Conservation (phyloP, 2,888 invertebrate genomes). For the Gryllus longicercus region DNA sequence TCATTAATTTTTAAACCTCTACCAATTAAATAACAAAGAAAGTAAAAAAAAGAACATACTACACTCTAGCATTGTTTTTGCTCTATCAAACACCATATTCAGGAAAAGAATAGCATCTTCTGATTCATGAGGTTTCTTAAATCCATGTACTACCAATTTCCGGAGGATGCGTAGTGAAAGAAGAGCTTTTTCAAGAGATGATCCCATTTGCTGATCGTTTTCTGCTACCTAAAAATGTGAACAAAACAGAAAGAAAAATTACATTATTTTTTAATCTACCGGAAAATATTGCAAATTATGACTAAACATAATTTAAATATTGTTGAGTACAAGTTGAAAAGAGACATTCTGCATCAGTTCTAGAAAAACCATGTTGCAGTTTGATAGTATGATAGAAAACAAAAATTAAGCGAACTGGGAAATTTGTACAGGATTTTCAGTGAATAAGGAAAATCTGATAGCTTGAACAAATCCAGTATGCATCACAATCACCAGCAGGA, state of each 20-base stretch:
- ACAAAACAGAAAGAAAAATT: background rate
- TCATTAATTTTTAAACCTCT: background rate
- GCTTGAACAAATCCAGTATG: too few relatives aligned
- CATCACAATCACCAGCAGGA: too few relatives aligned
- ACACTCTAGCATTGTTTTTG: constrained; percentile 74
- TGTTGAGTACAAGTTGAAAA: too few relatives aligned
- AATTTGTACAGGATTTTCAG: too few relatives aligned
- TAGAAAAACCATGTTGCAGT: too few relatives aligned
- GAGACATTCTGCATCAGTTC: too few relatives aligned
- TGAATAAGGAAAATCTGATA: too few relatives aligned
- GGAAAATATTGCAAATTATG: constrained; percentile 37
- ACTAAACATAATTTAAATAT: constrained; percentile 43
- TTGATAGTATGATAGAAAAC: too few relatives aligned
- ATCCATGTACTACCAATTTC: constrained; percentile 79
- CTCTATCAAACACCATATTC: constrained; percentile 71
- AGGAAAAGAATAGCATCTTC: constrained; percentile 74
- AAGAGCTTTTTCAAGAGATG: constrained; percentile 74
- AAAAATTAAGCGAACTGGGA: too few relatives aligned
- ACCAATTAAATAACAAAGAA: background rate
- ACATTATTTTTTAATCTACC: too few relatives aligned
- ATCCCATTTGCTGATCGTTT: constrained; percentile 55
- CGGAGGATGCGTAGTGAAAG: constrained; percentile 77
- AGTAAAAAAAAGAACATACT: constrained; percentile 60
- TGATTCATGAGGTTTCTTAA: constrained; percentile 71
- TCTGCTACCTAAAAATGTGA: constrained; percentile 28